Conservation (phyloP, 2,113 vertebrate species). For the Rhea pennata region DNA sequence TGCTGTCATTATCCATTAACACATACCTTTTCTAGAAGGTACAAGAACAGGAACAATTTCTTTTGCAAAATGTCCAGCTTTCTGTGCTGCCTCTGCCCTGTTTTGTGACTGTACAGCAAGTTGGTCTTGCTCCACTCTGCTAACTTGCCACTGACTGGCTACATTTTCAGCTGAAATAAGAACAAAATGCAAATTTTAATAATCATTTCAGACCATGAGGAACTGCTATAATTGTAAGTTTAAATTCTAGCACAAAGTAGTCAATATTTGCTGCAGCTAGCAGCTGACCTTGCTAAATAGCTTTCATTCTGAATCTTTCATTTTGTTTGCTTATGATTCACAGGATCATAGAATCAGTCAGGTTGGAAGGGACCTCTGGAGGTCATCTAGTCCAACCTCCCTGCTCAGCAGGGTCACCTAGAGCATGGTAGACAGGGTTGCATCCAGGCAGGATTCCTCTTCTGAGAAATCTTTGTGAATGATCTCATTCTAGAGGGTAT, state of each 20-base stretch:
- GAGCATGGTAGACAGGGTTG: too few species aligned
- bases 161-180: slow-evolving; percentile 91
- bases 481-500: neutral
- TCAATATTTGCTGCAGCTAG: neutral
- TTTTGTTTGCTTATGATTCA: neutral
- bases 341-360: too few species aligned
- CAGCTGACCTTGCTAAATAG: neutral
- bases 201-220: neutral
- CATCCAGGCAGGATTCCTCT: neutral
- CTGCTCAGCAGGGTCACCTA: too few species aligned
- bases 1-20: neutral
- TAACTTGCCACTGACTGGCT: slow-evolving; percentile 89
- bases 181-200: neutral
- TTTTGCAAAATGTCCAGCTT: slow-evolving; percentile 88
- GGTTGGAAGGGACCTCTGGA: too few species aligned
- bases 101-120: slow-evolving; percentile 89
- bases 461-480: neutral
- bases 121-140: slow-evolving; percentile 88
- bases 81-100: slow-evolving; percentile 89
- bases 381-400: too few species aligned
- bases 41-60: slow-evolving; percentile 92
- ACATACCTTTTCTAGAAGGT: slow-evolving; percentile 88
- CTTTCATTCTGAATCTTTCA: neutral
- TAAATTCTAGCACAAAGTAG: neutral
- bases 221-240: neutral